Conservation (phyloP, 2,113 vertebrate species). For the Sander vitreus region DNA sequence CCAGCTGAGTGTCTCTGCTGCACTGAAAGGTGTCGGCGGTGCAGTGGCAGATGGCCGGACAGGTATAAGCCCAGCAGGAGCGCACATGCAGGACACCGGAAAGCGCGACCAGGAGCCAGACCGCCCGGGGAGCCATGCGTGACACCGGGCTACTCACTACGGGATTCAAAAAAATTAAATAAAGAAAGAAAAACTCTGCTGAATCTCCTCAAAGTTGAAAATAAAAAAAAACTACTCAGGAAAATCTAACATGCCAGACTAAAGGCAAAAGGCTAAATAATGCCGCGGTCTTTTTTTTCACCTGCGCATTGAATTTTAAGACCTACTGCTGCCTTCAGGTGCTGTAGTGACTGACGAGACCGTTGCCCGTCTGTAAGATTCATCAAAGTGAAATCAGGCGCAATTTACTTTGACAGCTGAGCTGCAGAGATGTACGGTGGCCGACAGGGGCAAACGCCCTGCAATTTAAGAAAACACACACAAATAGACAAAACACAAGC, state of each 20-base stretch:
- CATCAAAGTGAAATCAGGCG: slow-evolving; percentile 31
- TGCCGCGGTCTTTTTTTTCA: background rate
- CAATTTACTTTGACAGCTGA: slow-evolving; percentile 54
- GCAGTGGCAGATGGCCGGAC: slow-evolving; percentile 81
- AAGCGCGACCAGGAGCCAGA: slow-evolving; percentile 69
- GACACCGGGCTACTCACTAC: slow-evolving; percentile 32
- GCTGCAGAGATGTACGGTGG: slow-evolving; percentile 28
- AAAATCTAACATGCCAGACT: background rate
- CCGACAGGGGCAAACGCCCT: no score
- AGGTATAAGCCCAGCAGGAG: slow-evolving; percentile 65
- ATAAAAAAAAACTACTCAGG: background rate
- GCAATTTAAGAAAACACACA: no score
- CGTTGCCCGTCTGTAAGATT: slow-evolving; percentile 1
- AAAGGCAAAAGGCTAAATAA: slow-evolving; percentile 15
- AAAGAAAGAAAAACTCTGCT: background rate
- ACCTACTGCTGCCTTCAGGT: slow-evolving; percentile 57
- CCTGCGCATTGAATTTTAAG: background rate
- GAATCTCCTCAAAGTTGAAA: slow-evolving; percentile 20
- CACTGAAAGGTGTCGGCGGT: slow-evolving; percentile 70
- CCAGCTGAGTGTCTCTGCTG: slow-evolving; percentile 78
- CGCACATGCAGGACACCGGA: slow-evolving; percentile 54
- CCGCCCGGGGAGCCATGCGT: slow-evolving; percentile 63
- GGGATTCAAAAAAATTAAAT: background rate
- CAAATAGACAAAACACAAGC: no score
- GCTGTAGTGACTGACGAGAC: slow-evolving; percentile 40